Evolutionary conservation across 2,888 invertebrate species (phyloP), one percentile per base, ranked within the genome.

Genomic region (Lycaena phlaeas): DNA sequence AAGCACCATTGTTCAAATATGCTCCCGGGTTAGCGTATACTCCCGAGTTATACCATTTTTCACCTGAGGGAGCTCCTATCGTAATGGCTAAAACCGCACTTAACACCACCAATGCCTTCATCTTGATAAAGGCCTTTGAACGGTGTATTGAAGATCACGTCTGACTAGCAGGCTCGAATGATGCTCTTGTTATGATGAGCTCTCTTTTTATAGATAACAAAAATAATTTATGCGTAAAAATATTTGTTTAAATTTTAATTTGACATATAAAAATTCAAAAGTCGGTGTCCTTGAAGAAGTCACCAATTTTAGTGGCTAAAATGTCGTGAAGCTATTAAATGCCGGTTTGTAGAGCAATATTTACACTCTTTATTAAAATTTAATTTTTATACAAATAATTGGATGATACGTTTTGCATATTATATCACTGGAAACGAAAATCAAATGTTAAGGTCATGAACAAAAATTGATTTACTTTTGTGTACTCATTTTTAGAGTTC

Each of bases 101-200:
- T 54, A 79, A 73, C 71, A 79, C 77, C 75, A 79, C 72, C 73
- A 79, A 54, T 58, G 67, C 65, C 59, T 53, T 75, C 79, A 81
- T 79, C 34, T 39, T 59, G 66, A 66, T 61, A 61, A 68, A 65
- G 74, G 74, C 74, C 70, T 65, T 53, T 12, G 37, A 18, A 51
- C 46, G 53, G 56, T 54, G 59, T 59, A 56, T 64, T 52, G 41
- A 68, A 61, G 69, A 75, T 69, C 72, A 69, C 75, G 73, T 72
- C 71, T 51, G 51, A 68, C 69, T 61, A 31, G 28, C 30, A 14
- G 27, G 31, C 31, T 31, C 41, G 43, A 53, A 51, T 53, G 49
- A 50, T 44, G 48, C 27, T 36, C 27, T 14, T 17, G 27, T 28
- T 31, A 18, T 30, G 49, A 38, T 56, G 57, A 61, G 57, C 59